These are phyloP conservation scores for Onychostoma macrolepis DNA, from an alignment of 2,113 vertebrate species.

Conservation along the genomic window DNA sequence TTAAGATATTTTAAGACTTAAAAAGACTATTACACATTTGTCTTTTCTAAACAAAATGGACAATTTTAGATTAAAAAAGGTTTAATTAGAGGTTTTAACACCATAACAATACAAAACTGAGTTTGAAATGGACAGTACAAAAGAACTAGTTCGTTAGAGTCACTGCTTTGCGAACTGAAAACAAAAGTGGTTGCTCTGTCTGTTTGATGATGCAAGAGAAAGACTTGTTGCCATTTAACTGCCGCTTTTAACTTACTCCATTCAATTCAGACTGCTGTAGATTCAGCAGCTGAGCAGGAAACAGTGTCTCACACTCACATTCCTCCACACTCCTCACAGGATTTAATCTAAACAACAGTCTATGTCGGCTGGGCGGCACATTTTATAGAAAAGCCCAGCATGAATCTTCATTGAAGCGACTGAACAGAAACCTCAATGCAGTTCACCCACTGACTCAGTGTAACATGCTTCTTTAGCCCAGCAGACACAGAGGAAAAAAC, in stretches of 20 bases:
- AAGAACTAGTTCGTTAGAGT: neutral
- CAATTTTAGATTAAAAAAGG: neutral
- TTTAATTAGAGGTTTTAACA: neutral
- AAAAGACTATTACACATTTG: neutral
- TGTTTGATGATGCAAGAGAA: neutral
- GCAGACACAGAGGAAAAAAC: neutral
- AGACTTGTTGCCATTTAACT: neutral
- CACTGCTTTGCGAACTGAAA: neutral
- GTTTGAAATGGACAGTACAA: neutral
- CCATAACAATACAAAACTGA: neutral
- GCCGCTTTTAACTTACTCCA: neutral
- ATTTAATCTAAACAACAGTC: slow-evolving; percentile 21
- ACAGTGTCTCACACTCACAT: neutral
- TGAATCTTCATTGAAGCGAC: neutral
- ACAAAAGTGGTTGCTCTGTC: neutral
- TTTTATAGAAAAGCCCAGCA: neutral
- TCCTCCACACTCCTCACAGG: slow-evolving; percentile 10
- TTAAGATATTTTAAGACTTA: neutral
- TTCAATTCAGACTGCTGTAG: neutral
- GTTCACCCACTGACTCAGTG: neutral
- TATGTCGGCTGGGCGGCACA: neutral
- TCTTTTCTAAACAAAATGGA: neutral
- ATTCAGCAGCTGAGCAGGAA: neutral
- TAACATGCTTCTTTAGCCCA: too few relatives aligned
- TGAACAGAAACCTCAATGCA: slow-evolving; percentile 1